Base-by-base conservation (phyloP, 2,113 vertebrate species). In the Silurus meridionalis region DNA sequence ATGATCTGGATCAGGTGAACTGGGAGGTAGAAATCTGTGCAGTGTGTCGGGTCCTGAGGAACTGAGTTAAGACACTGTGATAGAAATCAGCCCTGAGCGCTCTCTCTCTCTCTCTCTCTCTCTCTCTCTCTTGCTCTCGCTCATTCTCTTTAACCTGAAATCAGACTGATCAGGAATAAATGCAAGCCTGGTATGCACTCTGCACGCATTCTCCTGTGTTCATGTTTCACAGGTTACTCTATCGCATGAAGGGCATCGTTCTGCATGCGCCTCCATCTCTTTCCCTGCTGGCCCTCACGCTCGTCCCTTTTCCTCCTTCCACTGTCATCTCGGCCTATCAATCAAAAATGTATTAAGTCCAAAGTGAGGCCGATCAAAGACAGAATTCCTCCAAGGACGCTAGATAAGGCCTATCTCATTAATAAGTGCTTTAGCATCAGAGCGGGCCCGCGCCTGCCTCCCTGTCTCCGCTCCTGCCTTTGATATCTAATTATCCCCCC, bases 301-400 rank as follows among this genome's bases (percentile, higher is more conserved):
- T 80, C 87, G 53, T 61, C 85, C 83, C 90, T 89, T 89, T 90
- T 85, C 89, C 86, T 92, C 93, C 91, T 93, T 90, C 93, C 93
- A 93, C 94, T 94, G 95, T 94, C 95, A 95, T 94, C 94, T 93
- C 77, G 55, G 93, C 93, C 95, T 94, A 95, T 95, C 95, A 95
- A 95, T 95, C 95, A 95, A 95, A 95, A 95, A 95, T 95, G 93
- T 95, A 95, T 95, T 95, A 95, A 95, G 94, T 94, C 95, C 93
- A 84, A 93, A 95, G 95, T 95, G 90, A 90, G 92, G 91, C 92
- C 93, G 95, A 95, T 95, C 95, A 95, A 95, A 95, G 95, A 93
- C 94, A 95, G 95, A 95, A 95, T 95, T 95, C 94, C 95, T 95
- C 93, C 94, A 93, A 95, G 94, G 93, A 95, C 93, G 92, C 91